Evolutionary conservation across 2,797 vertebrate species (phyloP).

Genomic region (Pseudocheirus occidentalis): DNA sequence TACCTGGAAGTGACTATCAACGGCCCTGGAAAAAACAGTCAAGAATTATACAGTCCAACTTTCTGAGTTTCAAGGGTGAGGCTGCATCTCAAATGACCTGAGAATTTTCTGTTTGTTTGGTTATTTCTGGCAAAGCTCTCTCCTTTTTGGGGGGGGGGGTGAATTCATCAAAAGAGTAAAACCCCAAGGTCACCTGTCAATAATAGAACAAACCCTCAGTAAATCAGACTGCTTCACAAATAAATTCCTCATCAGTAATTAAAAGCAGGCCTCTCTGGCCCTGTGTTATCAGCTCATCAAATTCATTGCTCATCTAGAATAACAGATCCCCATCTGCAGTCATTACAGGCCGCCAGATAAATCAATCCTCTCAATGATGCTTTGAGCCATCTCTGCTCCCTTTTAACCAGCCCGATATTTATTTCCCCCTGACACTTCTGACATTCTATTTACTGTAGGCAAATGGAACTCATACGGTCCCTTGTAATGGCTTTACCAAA

Average conservation of each 20-base stretch:
- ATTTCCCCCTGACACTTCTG: constrained; percentile 89
- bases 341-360: constrained; percentile 89
- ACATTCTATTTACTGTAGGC: constrained; percentile 92
- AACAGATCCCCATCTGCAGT: constrained; percentile 91
- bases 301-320: constrained; percentile 90
- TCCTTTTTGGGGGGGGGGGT: constrained; percentile 35
- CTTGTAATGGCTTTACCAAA: constrained; percentile 90
- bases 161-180: constrained; percentile 83
- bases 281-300: constrained; percentile 89
- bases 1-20: constrained; percentile 37
- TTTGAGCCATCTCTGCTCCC: constrained; percentile 88
- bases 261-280: constrained; percentile 89
- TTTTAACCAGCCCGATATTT: constrained; percentile 90
- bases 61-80: constrained; percentile 70
- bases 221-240: constrained; percentile 89
- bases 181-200: constrained; percentile 89
- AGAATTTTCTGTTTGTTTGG: constrained; percentile 59
- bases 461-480: constrained; percentile 89
- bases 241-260: constrained; percentile 91
- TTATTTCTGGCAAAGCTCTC: constrained; percentile 67
- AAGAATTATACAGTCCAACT: constrained; percentile 68
- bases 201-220: constrained; percentile 86
- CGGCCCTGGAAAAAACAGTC: constrained; percentile 34
- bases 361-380: constrained; percentile 89
- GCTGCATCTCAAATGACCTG: constrained; percentile 80